These are phyloP conservation scores for Malurus splendens DNA, from an alignment of 2,797 vertebrate genomes.

Conservation along the genomic window DNA sequence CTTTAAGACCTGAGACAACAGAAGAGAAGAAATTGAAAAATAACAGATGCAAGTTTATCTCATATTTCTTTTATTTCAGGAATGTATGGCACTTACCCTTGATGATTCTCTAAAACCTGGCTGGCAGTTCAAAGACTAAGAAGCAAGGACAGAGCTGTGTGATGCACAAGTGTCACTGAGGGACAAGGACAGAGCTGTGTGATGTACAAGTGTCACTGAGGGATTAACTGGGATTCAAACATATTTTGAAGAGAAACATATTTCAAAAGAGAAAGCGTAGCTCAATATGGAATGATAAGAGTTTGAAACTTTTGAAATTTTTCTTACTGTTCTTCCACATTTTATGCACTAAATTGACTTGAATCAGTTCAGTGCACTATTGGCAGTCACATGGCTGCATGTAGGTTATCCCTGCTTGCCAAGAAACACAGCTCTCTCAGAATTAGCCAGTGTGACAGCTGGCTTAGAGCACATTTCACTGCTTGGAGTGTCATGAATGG, in stretches of 20 bases:
- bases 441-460: background rate
- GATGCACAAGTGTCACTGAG: background rate
- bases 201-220: background rate
- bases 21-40: background rate
- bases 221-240: background rate
- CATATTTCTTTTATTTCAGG: conserved; percentile 22
- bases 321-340: background rate
- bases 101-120: background rate
- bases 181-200: background rate
- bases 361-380: background rate
- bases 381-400: background rate
- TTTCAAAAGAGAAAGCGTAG: background rate
- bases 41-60: background rate
- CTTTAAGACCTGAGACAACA: background rate
- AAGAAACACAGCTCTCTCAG: background rate
- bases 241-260: background rate
- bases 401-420: background rate
- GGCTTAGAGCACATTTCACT: background rate
- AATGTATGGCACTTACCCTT: background rate
- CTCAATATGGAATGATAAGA: background rate
- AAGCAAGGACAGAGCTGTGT: background rate
- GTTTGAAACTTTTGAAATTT: background rate
- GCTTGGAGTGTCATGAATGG: background rate
- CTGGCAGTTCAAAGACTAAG: background rate
- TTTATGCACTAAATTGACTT: background rate